Evolutionary conservation across 2,113 vertebrate genomes (phyloP).

Genomic region (Cheilinus undulatus): DNA sequence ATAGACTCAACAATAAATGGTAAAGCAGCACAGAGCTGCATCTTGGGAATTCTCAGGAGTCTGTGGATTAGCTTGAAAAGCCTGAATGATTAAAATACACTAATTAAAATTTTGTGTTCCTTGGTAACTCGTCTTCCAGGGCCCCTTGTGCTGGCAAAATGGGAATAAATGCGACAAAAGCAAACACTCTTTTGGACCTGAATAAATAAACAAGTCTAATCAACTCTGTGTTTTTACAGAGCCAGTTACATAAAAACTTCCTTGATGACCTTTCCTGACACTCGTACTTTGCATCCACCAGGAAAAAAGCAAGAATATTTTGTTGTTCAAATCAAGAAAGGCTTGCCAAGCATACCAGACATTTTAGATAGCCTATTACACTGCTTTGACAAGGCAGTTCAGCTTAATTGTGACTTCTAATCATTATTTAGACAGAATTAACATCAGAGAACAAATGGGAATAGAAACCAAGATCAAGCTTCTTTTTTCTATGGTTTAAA

Average conservation of each 20-base stretch:
- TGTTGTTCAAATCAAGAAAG: constrained; percentile 56
- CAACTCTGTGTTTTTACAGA: constrained; percentile 84
- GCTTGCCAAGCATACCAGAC: constrained; percentile 46
- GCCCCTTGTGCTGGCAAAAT: constrained; percentile 99
- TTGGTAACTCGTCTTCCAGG: constrained; percentile 99
- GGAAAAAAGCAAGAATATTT: constrained; percentile 49
- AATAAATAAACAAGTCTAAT: constrained; percentile 96
- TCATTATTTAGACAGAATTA: constrained; percentile 38
- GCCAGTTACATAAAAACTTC: constrained; percentile 74
- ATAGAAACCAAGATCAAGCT: constrained; percentile 1
- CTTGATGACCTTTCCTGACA: constrained; percentile 70
- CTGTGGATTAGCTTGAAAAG: constrained; percentile 99
- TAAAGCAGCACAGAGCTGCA: constrained; percentile 99
- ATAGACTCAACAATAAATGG: constrained; percentile 99
- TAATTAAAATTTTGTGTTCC: constrained; percentile 99
- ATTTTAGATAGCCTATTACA: constrained; percentile 54
- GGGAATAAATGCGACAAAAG: constrained; percentile 99
- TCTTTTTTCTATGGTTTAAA: not conserved
- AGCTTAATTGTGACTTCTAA: constrained; percentile 41
- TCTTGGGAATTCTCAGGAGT: constrained; percentile 99
- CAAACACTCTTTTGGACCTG: constrained; percentile 95
- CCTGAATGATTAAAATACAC: constrained; percentile 99
- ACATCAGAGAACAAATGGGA: constrained; percentile 47
- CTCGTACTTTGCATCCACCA: constrained; percentile 51
- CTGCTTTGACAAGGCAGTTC: constrained; percentile 46